Conservation (phyloP, 1,140 invertebrate genomes). For the Panulirus ornatus region DNA sequence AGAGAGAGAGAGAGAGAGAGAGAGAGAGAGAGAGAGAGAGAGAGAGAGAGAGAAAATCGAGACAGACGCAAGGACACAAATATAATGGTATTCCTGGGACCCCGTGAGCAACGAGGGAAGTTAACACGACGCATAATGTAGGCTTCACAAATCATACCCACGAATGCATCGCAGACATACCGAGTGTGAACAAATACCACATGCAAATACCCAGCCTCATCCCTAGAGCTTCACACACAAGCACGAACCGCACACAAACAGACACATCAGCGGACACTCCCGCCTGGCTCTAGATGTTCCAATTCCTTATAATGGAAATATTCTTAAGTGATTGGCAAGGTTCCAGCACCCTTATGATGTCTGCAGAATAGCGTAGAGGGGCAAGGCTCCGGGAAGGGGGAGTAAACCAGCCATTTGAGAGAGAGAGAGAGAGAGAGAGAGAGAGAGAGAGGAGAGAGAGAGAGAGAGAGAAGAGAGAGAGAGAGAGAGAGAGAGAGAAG, state of each 20-base stretch:
- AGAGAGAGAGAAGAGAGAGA: not conserved
- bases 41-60: conserved; percentile 37
- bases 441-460: not conserved
- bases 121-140: not conserved
- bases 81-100: too few relatives aligned
- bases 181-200: not conserved
- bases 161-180: not conserved
- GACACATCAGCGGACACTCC: not conserved
- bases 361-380: not conserved
- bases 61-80: not conserved
- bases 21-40: conserved; percentile 38
- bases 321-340: conserved; percentile 33
- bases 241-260: not conserved
- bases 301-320: conserved; percentile 45
- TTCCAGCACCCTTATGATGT: conserved; percentile 9
- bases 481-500: not conserved
- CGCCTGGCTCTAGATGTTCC: not conserved
- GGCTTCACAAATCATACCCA: not conserved
- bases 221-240: not conserved
- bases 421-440: conserved; percentile 20
- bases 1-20: not conserved
- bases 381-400: not conserved
- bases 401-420: not conserved
- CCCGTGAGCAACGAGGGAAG: not conserved
- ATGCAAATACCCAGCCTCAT: not conserved